phyloP scores from a whole-genome alignment of 2,797 vertebrate genomes.

The Melanotaenia nigrans region DNA sequence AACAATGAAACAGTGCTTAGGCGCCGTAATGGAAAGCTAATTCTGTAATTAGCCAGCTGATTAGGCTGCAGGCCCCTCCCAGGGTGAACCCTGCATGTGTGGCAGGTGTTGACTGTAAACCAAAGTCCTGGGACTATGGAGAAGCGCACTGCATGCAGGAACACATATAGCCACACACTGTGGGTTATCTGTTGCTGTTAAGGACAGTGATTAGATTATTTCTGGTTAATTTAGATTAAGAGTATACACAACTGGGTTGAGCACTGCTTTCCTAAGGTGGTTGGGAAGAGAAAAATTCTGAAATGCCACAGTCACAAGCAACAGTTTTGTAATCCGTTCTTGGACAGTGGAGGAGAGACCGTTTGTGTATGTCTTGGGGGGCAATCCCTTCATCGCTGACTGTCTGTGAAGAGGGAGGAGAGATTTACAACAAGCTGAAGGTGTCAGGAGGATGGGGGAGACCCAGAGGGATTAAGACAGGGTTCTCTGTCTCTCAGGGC shows the following conservation, averaged over 20 bases:
- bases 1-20: constrained; percentile 78
- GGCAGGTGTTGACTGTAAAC: constrained; percentile 69
- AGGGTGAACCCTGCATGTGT: constrained; percentile 72
- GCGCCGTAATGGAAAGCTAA: constrained; percentile 77
- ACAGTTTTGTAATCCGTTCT: constrained; percentile 1
- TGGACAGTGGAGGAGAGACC: background rate
- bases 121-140: constrained; percentile 72
- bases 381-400: constrained; percentile 63
- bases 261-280: background rate
- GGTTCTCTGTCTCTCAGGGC: constrained; percentile 46
- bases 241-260: background rate
- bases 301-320: constrained; percentile 8
- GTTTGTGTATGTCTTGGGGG: constrained; percentile 8
- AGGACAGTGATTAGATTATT: constrained; percentile 31
- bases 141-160: background rate
- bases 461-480: constrained; percentile 1
- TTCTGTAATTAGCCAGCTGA: constrained; percentile 80
- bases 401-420: constrained; percentile 51
- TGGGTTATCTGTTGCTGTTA: constrained; percentile 26
- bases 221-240: constrained; percentile 21
- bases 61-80: constrained; percentile 66
- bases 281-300: background rate
- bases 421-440: constrained; percentile 42
- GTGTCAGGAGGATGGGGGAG: constrained; percentile 29
- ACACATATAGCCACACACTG: background rate